These are phyloP conservation scores for Mythimna pallens DNA, from an alignment of 2,888 invertebrate genomes.

Conservation along the genomic window DNA sequence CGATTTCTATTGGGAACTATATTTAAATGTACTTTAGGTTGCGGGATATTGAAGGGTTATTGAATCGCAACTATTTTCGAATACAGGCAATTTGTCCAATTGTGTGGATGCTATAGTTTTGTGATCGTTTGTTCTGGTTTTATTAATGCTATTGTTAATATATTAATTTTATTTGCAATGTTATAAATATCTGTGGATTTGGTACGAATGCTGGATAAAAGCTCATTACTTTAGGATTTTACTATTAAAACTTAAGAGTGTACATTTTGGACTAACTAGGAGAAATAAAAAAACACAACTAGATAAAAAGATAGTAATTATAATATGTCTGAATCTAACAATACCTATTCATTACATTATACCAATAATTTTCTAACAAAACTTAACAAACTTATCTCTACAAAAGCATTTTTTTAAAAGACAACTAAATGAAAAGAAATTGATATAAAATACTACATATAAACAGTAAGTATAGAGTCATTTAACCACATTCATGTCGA, in stretches of 20 bases:
- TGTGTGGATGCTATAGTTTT: constrained; percentile 8
- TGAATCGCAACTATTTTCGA: constrained; percentile 28
- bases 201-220: neutral
- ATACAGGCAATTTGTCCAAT: constrained; percentile 21
- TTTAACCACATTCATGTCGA: constrained; percentile 46
- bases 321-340: neutral
- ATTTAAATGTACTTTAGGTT: constrained; percentile 45
- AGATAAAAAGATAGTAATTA: no score
- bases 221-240: neutral
- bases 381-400: no score
- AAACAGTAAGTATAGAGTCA: neutral
- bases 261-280: no score
- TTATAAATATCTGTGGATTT: neutral
- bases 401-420: neutral
- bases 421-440: neutral
- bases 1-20: constrained; percentile 65
- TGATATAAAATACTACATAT: neutral
- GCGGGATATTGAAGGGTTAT: constrained; percentile 20
- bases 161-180: constrained; percentile 1
- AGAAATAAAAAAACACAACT: no score
- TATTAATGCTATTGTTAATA: constrained; percentile 3
- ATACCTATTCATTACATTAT: no score
- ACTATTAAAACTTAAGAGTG: neutral
- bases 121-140: neutral
- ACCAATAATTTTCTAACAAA: no score